A percentile compares a stretch with the other conserved stretches of the same genome.
Conservation (phyloP, 2,797 vertebrate species). For the Sternotherus odoratus region DNA sequence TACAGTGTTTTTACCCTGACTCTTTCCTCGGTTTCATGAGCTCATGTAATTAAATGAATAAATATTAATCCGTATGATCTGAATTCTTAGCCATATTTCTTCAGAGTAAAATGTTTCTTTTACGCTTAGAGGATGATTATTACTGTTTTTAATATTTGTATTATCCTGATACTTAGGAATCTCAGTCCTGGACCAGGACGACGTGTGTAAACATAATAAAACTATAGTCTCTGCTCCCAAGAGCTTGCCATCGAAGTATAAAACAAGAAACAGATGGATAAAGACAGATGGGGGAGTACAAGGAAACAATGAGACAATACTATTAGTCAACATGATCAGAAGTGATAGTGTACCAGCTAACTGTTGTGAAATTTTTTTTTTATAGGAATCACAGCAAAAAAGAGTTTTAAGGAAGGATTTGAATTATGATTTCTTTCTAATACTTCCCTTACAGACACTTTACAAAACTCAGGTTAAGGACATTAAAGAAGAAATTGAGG, state of each 20-base stretch:
- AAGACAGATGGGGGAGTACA: background rate
- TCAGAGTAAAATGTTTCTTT: background rate
- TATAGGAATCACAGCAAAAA: background rate
- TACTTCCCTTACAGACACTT: slow-evolving; percentile 89
- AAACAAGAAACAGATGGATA: background rate
- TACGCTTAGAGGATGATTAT: background rate
- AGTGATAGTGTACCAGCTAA: background rate
- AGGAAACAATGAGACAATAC: background rate
- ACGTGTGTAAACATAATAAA: background rate
- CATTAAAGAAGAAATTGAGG: slow-evolving; percentile 97
- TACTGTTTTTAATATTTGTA: background rate
- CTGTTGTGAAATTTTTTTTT: background rate
- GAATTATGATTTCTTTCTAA: slow-evolving; percentile 20
- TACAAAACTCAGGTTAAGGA: slow-evolving; percentile 99
- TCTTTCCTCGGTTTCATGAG: background rate
- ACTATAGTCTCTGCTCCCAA: background rate
- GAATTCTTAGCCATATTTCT: background rate
- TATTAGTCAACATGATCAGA: background rate
- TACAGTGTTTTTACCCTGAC: background rate
- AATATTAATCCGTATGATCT: rapidly evolving
- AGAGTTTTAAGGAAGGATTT: background rate
- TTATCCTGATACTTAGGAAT: background rate
- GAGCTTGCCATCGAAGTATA: background rate
- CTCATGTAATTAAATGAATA: background rate
- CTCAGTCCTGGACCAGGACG: background rate